phyloP scores from a whole-genome alignment of 2,113 vertebrate species.

The Carassius gibelio region DNA sequence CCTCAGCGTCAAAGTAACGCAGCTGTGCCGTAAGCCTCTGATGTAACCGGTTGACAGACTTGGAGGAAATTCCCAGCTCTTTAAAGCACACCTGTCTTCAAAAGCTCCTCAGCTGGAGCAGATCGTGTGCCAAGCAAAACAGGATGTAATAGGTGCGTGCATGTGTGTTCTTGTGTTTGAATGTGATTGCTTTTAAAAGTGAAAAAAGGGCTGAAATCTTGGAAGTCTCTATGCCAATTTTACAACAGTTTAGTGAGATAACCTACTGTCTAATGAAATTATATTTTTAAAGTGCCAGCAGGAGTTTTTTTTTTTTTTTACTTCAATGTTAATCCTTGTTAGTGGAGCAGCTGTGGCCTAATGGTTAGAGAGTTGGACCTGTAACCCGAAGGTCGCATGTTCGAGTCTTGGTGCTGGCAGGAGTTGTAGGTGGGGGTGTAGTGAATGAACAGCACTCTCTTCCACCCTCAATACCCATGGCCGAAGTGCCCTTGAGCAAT shows the following conservation, averaged over 20 bases:
- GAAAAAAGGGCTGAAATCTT: neutral
- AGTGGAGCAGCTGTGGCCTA: no score
- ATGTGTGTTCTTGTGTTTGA: slow-evolving; percentile 35
- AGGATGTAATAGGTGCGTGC: slow-evolving; percentile 64
- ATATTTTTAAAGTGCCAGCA: neutral
- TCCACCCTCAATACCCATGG: no score
- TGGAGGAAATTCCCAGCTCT: slow-evolving; percentile 56
- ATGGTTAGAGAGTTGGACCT: no score
- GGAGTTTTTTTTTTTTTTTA: neutral
- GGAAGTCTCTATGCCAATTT: neutral
- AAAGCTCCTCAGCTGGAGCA: slow-evolving; percentile 63
- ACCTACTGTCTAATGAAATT: neutral
- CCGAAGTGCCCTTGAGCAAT: no score
- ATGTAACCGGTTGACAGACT: slow-evolving; percentile 36
- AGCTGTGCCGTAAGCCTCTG: slow-evolving; percentile 6
- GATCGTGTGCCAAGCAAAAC: slow-evolving; percentile 73
- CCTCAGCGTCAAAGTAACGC: slow-evolving; percentile 27
- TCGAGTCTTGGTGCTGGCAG: no score
- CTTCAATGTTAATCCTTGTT: neutral
- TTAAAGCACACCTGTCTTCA: slow-evolving; percentile 72
- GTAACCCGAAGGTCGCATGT: no score
- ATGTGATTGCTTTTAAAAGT: slow-evolving; percentile 31
- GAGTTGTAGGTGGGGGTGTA: no score
- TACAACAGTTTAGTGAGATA: neutral
- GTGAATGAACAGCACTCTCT: no score